Evolutionary conservation across 1,140 invertebrate species (phyloP).

Genomic region (Drosophila sturtevanti): DNA sequence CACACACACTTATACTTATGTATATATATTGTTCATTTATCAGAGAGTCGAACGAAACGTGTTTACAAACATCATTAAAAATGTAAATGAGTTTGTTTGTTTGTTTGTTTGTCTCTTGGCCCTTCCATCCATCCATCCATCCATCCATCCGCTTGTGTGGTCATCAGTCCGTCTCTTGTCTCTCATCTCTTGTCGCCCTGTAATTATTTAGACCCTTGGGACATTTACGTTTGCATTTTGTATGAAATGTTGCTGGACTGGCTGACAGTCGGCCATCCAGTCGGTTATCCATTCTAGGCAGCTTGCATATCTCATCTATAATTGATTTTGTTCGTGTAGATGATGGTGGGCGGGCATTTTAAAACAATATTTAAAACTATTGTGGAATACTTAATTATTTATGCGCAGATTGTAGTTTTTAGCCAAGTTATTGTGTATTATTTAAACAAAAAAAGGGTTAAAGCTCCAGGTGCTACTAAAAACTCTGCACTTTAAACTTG

Average conservation of each 20-base stretch:
- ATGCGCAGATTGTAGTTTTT: conserved; percentile 38
- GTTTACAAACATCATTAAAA: conserved; percentile 79
- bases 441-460: conserved; percentile 38
- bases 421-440: conserved; percentile 32
- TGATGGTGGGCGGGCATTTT: conserved; percentile 29
- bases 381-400: conserved; percentile 53
- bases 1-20: background rate
- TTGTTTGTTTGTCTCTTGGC: conserved; percentile 25
- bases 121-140: conserved; percentile 28
- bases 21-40: conserved; percentile 57
- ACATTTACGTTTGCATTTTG: conserved; percentile 60
- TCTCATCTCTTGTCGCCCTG: conserved; percentile 31
- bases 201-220: conserved; percentile 74
- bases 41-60: conserved; percentile 33
- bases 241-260: conserved; percentile 52
- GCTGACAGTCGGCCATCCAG: background rate
- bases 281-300: conserved; percentile 16
- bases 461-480: conserved; percentile 53
- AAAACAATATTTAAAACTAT: conserved; percentile 62
- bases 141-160: conserved; percentile 27
- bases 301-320: conserved; percentile 66
- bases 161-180: conserved; percentile 15
- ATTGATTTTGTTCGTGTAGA: conserved; percentile 57
- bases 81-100: conserved; percentile 80
- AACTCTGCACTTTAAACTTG: conserved; percentile 19